Percentiles rank a stretch among this genome's conserved stretches.
Conservation (phyloP, 2,113 vertebrate species). For the Gila orcuttii region DNA sequence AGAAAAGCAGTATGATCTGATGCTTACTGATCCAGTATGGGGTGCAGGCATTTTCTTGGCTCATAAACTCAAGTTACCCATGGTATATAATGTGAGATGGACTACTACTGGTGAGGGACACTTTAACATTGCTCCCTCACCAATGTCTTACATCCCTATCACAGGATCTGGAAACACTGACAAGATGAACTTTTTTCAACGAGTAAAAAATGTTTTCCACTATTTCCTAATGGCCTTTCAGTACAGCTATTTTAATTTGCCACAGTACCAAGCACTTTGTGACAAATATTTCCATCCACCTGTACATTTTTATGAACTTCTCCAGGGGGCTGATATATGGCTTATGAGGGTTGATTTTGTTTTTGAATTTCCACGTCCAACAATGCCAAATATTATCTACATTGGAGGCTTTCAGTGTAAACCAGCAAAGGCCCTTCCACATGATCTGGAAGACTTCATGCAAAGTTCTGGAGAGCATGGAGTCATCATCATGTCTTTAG, state of each 20-base stretch:
- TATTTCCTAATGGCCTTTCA: neutral
- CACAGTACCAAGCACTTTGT: slow-evolving; percentile 33
- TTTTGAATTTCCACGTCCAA: slow-evolving; percentile 41
- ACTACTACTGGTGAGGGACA: slow-evolving; percentile 22
- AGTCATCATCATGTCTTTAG: slow-evolving; percentile 36
- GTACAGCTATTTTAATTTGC: neutral
- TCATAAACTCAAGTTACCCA: slow-evolving; percentile 31
- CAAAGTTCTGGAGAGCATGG: slow-evolving; percentile 41
- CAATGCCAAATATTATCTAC: slow-evolving; percentile 44
- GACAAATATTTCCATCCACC: slow-evolving; percentile 22
- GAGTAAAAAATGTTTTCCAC: neutral
- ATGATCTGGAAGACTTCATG: slow-evolving; percentile 24
- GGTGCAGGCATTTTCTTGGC: slow-evolving; percentile 18
- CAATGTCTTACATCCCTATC: slow-evolving; percentile 23
- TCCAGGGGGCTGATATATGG: slow-evolving; percentile 29
- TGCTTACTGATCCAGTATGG: slow-evolving; percentile 33
- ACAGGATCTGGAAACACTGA: slow-evolving; percentile 8
- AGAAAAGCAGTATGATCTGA: slow-evolving; percentile 16
- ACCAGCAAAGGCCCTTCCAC: slow-evolving; percentile 27
- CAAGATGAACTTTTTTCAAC: slow-evolving; percentile 21
- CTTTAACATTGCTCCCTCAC: slow-evolving; percentile 1
- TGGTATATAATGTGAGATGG: slow-evolving; percentile 44
- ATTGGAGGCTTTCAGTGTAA: slow-evolving; percentile 29
- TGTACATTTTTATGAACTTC: neutral
- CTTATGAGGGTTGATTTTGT: slow-evolving; percentile 38